Evolutionary conservation across 2,888 invertebrate species (phyloP).

Genomic region (Ommatoiulus sabulosus): DNA sequence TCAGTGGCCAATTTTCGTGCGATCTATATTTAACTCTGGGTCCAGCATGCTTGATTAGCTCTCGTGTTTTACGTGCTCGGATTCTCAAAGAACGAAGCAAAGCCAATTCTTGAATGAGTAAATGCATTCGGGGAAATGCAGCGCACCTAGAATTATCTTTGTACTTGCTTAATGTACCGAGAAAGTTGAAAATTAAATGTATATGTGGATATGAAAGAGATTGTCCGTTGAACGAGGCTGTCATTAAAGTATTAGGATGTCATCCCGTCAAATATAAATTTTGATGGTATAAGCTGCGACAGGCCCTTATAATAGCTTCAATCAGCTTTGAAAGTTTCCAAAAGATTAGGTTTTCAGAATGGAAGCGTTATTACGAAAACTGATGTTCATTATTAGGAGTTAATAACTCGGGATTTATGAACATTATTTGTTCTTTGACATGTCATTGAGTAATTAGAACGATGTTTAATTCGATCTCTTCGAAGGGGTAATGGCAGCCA

Average conservation of each 20-base stretch:
- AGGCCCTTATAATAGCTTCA: not conserved
- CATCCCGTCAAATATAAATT: not conserved
- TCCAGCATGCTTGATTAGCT: not conserved
- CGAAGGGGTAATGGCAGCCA: no score
- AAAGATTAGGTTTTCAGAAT: not conserved
- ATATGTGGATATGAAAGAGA: slow-evolving; percentile 23
- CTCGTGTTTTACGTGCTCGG: not conserved
- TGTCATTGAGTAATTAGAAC: not conserved
- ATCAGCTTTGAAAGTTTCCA: slow-evolving; percentile 3
- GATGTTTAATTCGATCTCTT: no score
- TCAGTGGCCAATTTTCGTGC: slow-evolving; percentile 14
- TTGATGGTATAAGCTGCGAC: not conserved
- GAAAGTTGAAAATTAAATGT: slow-evolving; percentile 18
- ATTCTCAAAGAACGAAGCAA: slow-evolving; percentile 9
- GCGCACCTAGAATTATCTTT: slow-evolving; percentile 30
- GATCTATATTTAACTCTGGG: slow-evolving; percentile 32
- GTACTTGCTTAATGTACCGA: slow-evolving; percentile 25
- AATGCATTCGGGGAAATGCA: not conserved
- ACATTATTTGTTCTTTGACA: not conserved
- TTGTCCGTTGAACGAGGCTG: not conserved
- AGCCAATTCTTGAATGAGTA: not conserved
- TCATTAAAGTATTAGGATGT: slow-evolving; percentile 26
- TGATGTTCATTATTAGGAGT: slow-evolving; percentile 1
- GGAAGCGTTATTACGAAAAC: not conserved
- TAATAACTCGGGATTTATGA: not conserved